These are phyloP conservation scores for Ivindomyrus marchei DNA, from an alignment of 2,113 vertebrate genomes.

Conservation along the genomic window DNA sequence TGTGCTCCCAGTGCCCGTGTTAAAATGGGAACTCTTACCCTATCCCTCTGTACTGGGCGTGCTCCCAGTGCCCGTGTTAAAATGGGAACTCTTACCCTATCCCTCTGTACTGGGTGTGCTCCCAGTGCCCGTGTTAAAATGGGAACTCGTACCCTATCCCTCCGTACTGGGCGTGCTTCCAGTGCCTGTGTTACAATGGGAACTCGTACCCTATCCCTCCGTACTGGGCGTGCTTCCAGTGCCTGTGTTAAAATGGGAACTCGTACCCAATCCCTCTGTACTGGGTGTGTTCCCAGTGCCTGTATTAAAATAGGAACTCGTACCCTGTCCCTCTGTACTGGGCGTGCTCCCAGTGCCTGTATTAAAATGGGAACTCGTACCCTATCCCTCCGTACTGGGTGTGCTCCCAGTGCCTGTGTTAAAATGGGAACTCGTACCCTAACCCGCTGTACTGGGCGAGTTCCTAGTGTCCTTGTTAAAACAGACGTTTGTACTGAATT, in stretches of 20 bases:
- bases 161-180: not conserved
- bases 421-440: not conserved
- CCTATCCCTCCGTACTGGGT: not conserved
- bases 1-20: not conserved
- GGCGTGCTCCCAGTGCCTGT: not conserved
- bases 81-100: not conserved
- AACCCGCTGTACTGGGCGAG: too few relatives aligned
- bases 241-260: not conserved
- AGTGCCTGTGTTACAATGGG: not conserved
- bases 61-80: not conserved
- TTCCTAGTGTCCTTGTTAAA: not conserved
- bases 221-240: not conserved
- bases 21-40: not conserved
- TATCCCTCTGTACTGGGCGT: not conserved
- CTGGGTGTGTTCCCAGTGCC: not conserved
- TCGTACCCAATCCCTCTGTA: not conserved
- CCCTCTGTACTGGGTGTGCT: not conserved
- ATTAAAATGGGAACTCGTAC: not conserved
- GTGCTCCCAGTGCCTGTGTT: not conserved
- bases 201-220: not conserved
- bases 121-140: not conserved
- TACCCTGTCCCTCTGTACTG: not conserved
- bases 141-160: not conserved
- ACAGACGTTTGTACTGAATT: not conserved
- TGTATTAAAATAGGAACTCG: not conserved